Evolutionary conservation across 2,888 invertebrate genomes (phyloP), one percentile per base, ranked within the genome.

Genomic region (Scelioninae gen. 2): DNA sequence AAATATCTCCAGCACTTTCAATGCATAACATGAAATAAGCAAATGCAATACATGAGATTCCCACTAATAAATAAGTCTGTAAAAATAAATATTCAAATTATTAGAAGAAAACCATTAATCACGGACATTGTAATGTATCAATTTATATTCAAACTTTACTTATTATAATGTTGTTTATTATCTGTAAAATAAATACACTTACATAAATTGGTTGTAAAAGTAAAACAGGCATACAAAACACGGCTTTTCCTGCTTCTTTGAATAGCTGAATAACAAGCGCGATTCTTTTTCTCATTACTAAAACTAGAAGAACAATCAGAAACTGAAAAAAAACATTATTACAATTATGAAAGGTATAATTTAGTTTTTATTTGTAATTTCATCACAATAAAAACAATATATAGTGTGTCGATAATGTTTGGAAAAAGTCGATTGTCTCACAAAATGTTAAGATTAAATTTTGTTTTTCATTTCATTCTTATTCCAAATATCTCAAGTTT

Each of bases 191-290:
- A n/a, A n/a, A n/a, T n/a, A n/a, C n/a, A 39, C 86, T 87, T 86
- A 91, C 91, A 85, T 89, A 83, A 71, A 91, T 76, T 2, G 92
- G 92, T 82, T 91, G 89, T 10, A 91, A 80, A 4, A 92, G 83
- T 10, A 92, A 78, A 0, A 88, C 78, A 0, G 92, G 92, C 90
- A 92, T 91, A 9, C 88, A 85, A 22, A 87, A 84, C 19, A 92
- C 84, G 0, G 91, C 91, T 84, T 91, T 91, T 53, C 91, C 91
- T 18, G 92, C 90, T 85, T 92, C 92, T 77, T 88, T 88, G 79
- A 92, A 92, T 19, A 92, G 84, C 75, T 89, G 89, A 18, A 91
- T 88, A 0, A 91, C 91, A 60, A 92, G 84, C 70, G 88, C 85
- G 55, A 92, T 90, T 64, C 91, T 86, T 78, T 90, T 91, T 70